These are phyloP conservation scores for Chauna torquata DNA, from an alignment of 2,113 vertebrate species.

Conservation along the genomic window DNA sequence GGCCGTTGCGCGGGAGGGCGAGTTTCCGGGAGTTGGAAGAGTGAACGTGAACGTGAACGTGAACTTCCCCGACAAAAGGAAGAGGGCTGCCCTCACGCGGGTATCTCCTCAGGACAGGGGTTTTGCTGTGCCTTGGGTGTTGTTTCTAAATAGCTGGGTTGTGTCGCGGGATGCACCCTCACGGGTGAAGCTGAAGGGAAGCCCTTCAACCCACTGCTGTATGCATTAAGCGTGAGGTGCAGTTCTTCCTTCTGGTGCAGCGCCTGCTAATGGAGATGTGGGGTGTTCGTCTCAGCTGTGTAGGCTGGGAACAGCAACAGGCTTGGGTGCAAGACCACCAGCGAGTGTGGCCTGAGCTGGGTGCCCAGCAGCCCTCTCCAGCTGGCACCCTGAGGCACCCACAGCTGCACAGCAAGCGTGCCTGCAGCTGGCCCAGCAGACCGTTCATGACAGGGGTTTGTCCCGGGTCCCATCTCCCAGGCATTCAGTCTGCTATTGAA, in stretches of 20 bases:
- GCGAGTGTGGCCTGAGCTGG: not conserved
- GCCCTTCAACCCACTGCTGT: not conserved
- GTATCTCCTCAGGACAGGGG: fast-evolving
- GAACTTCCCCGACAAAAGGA: not conserved
- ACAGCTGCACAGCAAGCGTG: not conserved
- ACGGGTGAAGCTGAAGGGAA: not conserved
- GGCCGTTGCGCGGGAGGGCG: too few relatives aligned
- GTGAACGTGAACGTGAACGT: fast-evolving
- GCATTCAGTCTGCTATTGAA: not conserved
- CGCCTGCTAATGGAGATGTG: fast-evolving
- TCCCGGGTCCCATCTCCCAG: not conserved
- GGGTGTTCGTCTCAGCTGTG: fast-evolving
- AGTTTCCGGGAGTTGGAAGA: too few relatives aligned
- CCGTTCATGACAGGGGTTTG: not conserved
- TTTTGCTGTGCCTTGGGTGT: too few relatives aligned
- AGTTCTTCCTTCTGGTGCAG: not conserved
- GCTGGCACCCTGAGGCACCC: not conserved
- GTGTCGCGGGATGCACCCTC: not conserved
- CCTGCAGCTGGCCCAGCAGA: not conserved
- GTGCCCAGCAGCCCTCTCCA: not conserved
- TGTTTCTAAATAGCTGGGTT: not conserved
- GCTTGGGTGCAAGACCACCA: fast-evolving
- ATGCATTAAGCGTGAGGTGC: fast-evolving
- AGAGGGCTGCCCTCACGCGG: fast-evolving
- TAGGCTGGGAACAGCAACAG: fast-evolving